A percentile compares a stretch with the other conserved stretches of the same genome.
phyloP scores from a whole-genome alignment of 2,113 vertebrate species.

The Chamaetylas fuelleborni region DNA sequence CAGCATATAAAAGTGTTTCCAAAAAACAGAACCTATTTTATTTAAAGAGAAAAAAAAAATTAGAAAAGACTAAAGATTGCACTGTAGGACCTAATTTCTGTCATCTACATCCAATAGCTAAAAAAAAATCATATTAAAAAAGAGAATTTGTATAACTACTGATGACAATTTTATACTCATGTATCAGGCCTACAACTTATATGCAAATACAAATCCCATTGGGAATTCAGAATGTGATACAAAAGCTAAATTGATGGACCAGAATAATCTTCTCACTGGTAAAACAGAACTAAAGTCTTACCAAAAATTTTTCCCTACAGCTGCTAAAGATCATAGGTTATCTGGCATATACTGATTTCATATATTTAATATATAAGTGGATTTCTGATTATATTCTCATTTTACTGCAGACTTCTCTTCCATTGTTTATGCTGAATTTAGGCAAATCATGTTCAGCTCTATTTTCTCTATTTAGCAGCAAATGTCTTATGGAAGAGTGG shows the following conservation, averaged over 20 bases:
- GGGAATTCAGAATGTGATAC: background rate
- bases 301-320: background rate
- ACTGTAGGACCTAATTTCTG: background rate
- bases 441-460: background rate
- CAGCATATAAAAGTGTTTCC: background rate
- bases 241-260: background rate
- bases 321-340: background rate
- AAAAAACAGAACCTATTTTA: background rate
- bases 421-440: background rate
- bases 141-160: background rate
- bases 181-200: background rate
- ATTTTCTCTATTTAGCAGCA: slow-evolving; percentile 9
- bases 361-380: background rate
- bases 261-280: background rate
- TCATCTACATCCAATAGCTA: background rate
- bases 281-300: background rate
- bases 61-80: background rate
- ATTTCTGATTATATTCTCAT: background rate
- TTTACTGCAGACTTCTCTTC: background rate
- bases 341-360: background rate
- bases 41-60: background rate
- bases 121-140: background rate
- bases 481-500: background rate
- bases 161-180: background rate
- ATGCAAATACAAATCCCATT: background rate